Percentiles rank a stretch among this genome's conserved stretches.
These are phyloP conservation scores for Uria lomvia DNA, from an alignment of 2,113 vertebrate species.

Conservation along the genomic window DNA sequence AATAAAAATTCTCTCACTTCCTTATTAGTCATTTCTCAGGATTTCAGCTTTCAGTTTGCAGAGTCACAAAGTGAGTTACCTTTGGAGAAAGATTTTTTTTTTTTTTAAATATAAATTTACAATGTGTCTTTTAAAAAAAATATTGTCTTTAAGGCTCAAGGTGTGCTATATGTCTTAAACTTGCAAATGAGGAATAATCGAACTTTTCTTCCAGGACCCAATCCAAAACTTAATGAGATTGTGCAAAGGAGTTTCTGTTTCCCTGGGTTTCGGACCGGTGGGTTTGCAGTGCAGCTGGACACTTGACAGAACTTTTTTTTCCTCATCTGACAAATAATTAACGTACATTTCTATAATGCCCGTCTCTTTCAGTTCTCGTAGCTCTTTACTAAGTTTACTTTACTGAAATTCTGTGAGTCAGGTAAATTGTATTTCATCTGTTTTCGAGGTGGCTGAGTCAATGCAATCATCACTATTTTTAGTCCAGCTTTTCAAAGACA, in stretches of 20 bases:
- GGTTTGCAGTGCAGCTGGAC: not conserved
- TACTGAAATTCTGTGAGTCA: not conserved
- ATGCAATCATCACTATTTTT: not conserved
- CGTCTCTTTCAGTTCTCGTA: not conserved
- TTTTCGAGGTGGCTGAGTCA: not conserved
- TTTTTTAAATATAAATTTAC: not conserved
- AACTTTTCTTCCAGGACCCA: not conserved
- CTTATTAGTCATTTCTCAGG: not conserved
- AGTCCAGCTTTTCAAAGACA: not conserved
- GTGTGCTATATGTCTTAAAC: rapidly evolving
- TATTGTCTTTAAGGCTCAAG: not conserved
- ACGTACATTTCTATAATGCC: not conserved
- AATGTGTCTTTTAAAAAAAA: not conserved
- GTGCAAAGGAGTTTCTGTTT: not conserved
- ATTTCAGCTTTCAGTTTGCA: not conserved
- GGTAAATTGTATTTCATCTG: not conserved
- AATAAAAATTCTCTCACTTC: not conserved
- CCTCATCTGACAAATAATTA: not conserved
- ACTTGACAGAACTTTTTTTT: not conserved
- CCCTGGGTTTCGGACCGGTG: not conserved
- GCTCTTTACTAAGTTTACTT: not conserved
- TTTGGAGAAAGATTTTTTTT: not conserved
- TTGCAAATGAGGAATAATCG: not conserved
- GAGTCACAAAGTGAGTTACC: not conserved
- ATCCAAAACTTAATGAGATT: not conserved